Conservation (phyloP, 1,140 invertebrate species). For the Bombus cullumanus region DNA sequence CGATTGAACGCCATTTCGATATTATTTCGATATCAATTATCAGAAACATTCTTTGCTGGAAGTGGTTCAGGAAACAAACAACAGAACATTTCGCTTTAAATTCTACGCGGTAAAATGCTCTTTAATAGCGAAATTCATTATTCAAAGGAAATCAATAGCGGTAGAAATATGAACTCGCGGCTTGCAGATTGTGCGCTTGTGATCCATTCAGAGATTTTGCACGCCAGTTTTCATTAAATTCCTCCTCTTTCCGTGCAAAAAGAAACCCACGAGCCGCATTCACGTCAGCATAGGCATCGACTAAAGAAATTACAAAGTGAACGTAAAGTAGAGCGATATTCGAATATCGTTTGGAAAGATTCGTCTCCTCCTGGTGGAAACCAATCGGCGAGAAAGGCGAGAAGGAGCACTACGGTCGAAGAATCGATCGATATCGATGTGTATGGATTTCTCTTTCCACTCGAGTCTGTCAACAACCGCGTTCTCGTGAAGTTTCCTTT, state of each 20-base stretch:
- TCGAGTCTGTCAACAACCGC: slow-evolving; percentile 52
- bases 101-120: background rate
- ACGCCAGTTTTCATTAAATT: no score
- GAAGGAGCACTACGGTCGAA: slow-evolving; percentile 22
- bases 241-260: no score
- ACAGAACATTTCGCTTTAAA: background rate
- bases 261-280: no score
- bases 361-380: background rate
- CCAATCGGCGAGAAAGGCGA: background rate
- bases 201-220: no score
- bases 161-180: background rate
- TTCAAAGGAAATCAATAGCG: slow-evolving; percentile 11
- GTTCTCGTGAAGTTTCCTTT: slow-evolving; percentile 55
- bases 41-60: background rate
- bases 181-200: no score
- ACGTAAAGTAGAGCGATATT: background rate
- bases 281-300: no score
- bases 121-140: background rate
- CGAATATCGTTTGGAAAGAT: background rate
- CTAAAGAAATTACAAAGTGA: no score
- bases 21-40: background rate
- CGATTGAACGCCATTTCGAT: background rate
- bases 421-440: slow-evolving; percentile 64
- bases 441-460: slow-evolving; percentile 56
- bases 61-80: no score